phyloP scores from a whole-genome alignment of 2,797 vertebrate genomes.

The Dendrocincla fuliginosa region DNA sequence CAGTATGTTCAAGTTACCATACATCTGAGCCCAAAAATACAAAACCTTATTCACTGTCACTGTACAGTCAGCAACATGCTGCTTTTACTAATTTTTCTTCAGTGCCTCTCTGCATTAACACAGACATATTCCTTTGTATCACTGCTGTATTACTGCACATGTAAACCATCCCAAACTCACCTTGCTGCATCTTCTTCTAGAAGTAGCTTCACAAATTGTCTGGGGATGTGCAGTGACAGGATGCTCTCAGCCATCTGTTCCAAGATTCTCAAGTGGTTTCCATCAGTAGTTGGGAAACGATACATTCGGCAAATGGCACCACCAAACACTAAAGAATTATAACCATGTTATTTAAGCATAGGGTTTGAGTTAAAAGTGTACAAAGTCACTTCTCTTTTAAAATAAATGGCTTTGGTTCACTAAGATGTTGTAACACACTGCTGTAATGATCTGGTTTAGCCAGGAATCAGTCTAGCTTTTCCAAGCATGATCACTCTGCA shows the following conservation, averaged over 20 bases:
- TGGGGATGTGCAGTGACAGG: conserved; percentile 90
- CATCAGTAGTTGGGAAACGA: conserved; percentile 93
- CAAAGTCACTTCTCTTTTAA: not conserved
- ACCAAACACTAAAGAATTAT: conserved; percentile 86
- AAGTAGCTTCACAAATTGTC: conserved; percentile 94
- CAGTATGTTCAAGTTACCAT: not conserved
- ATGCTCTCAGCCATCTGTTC: conserved; percentile 98
- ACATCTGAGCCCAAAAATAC: not conserved
- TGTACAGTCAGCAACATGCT: not conserved
- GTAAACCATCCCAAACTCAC: conserved; percentile 61
- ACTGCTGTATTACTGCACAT: not conserved
- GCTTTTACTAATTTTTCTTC: not conserved
- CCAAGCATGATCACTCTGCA: not conserved
- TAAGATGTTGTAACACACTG: not conserved
- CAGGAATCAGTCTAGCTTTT: not conserved
- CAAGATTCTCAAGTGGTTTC: conserved; percentile 92
- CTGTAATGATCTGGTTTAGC: not conserved
- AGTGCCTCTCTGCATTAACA: not conserved
- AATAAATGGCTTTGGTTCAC: not conserved
- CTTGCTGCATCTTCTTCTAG: conserved; percentile 93
- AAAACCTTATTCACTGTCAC: not conserved
- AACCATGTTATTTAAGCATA: not conserved
- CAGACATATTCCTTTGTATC: not conserved
- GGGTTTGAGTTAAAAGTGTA: not conserved
- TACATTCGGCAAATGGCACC: conserved; percentile 98